A percentile compares a stretch with the other conserved stretches of the same genome.
Conservation (phyloP, 2,888 invertebrate species). For the Drosophila paranaensis region DNA sequence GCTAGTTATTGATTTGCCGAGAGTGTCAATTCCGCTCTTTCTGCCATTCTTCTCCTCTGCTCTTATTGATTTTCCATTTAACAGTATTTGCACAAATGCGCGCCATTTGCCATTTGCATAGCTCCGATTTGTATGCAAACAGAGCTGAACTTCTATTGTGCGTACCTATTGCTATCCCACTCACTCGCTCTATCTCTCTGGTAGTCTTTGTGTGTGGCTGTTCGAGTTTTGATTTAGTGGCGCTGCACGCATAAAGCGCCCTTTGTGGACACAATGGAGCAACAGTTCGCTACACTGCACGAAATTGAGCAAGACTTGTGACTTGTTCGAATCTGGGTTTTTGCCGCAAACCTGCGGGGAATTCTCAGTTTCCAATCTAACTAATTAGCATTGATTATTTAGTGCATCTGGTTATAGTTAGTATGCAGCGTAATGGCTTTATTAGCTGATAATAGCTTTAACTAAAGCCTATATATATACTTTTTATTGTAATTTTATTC, state of each 20-base stretch:
- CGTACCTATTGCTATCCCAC: background rate
- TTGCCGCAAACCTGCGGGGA: background rate
- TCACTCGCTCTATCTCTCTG: background rate
- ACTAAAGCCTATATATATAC: background rate
- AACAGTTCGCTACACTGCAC: constrained; percentile 21
- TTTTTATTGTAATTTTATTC: constrained; percentile 4
- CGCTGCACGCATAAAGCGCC: constrained; percentile 32
- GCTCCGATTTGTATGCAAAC: constrained; percentile 22
- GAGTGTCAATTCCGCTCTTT: constrained; percentile 28
- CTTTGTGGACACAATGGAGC: constrained; percentile 18
- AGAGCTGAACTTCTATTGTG: constrained; percentile 26
- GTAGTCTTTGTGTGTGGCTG: constrained; percentile 14
- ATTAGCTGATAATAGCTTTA: constrained; percentile 6
- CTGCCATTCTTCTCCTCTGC: constrained; percentile 17
- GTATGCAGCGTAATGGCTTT: constrained; percentile 1
- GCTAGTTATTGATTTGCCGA: constrained; percentile 45
- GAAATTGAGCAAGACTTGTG: constrained; percentile 1
- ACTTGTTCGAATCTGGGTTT: background rate
- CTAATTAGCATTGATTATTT: background rate
- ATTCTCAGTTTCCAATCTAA: background rate
- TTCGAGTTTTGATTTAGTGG: constrained; percentile 60
- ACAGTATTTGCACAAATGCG: constrained; percentile 42
- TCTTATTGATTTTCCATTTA: constrained; percentile 25
- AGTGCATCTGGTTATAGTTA: background rate
- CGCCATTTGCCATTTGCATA: constrained; percentile 39